A percentile compares a stretch with the other conserved stretches of the same genome.
Conservation (phyloP, 1,140 invertebrate genomes). For the Drosophila bifasciata region DNA sequence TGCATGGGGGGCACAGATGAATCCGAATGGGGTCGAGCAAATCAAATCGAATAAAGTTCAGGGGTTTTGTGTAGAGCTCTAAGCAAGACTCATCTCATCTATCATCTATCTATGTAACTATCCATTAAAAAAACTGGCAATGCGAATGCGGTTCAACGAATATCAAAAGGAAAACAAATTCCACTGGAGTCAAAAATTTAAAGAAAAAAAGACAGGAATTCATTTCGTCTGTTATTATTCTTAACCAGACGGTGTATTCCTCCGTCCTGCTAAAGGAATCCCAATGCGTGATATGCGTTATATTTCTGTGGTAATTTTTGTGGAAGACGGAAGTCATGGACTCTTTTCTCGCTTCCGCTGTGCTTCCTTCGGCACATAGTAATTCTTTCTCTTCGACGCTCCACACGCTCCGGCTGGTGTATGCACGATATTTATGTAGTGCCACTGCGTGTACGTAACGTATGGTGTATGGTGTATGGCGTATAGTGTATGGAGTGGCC, state of each 20-base stretch:
- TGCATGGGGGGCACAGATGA: constrained; percentile 40
- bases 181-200: too few relatives aligned
- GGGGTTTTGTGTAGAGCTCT: not conserved
- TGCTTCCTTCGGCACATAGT: too few relatives aligned
- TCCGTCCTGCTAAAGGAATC: too few relatives aligned
- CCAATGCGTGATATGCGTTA: constrained; percentile 34
- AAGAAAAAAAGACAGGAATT: too few relatives aligned
- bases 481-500: constrained; percentile 5
- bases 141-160: too few relatives aligned
- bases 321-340: too few relatives aligned
- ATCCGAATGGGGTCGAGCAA: constrained; percentile 4
- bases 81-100: too few relatives aligned
- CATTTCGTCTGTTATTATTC: not conserved
- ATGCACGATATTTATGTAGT: constrained; percentile 40
- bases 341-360: too few relatives aligned
- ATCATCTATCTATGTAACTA: too few relatives aligned
- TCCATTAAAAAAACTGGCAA: too few relatives aligned
- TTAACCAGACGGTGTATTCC: not conserved
- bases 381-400: too few relatives aligned
- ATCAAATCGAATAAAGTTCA: constrained; percentile 28
- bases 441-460: constrained; percentile 40
- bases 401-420: constrained; percentile 10
- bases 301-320: constrained; percentile 32
- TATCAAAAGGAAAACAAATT: too few relatives aligned
- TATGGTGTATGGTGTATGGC: constrained; percentile 9